Conservation (phyloP, 2,797 vertebrate genomes). For the Ceryle rudis region DNA sequence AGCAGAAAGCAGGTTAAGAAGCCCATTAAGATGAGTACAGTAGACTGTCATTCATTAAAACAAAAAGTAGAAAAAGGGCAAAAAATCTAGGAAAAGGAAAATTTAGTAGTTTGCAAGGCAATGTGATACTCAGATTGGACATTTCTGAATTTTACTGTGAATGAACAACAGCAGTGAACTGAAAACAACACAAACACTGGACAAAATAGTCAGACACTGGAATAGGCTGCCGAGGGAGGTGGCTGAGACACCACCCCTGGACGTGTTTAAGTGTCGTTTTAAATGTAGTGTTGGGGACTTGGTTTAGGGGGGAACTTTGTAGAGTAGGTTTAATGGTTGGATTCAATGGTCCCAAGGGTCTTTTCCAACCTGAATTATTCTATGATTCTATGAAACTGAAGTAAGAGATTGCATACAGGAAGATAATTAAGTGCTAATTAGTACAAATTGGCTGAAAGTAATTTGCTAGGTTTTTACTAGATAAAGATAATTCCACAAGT, state of each 20-base stretch:
- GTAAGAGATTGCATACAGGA: neutral
- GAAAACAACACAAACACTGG: neutral
- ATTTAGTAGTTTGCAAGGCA: neutral
- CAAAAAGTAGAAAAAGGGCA: neutral
- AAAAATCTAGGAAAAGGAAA: neutral
- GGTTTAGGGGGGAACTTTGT: no score
- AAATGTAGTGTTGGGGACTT: no score
- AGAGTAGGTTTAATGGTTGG: no score
- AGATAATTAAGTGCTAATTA: neutral
- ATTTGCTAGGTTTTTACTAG: neutral
- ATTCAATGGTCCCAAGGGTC: no score
- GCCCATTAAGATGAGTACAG: neutral
- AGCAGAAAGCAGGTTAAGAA: neutral
- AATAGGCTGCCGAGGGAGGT: no score
- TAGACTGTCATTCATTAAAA: neutral
- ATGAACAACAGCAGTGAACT: neutral
- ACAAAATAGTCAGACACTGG: no score
- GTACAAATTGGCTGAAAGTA: neutral
- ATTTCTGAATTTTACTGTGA: neutral
- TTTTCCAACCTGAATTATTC: no score
- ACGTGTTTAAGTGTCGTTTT: no score
- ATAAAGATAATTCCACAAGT: neutral
- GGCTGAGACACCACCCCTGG: no score
- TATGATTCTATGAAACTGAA: neutral
- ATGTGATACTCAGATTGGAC: neutral